These are phyloP conservation scores for Himalopsyche kuldschensis DNA, from an alignment of 2,888 invertebrate genomes.

Conservation along the genomic window DNA sequence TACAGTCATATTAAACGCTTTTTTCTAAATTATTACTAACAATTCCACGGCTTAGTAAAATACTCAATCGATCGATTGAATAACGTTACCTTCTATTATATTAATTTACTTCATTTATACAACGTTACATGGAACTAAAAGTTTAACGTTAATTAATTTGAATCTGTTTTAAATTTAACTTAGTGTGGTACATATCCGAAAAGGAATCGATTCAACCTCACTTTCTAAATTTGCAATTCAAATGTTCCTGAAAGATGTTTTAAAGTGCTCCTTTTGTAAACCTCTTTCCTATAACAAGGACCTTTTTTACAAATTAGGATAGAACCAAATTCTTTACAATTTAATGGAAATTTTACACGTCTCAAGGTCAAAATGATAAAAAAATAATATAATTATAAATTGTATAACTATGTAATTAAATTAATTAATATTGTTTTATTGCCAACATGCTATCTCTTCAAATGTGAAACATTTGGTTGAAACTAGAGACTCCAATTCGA, in stretches of 20 bases:
- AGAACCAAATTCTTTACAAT: not conserved
- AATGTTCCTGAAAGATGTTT: conserved; percentile 21
- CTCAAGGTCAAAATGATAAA: not conserved
- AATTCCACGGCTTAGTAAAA: too few species aligned
- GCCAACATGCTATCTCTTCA: too few species aligned
- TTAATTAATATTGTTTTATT: too few species aligned
- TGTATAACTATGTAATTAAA: too few species aligned
- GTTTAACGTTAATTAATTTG: not conserved
- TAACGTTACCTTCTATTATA: too few species aligned
- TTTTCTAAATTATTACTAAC: too few species aligned
- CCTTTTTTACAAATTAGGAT: conserved; percentile 23
- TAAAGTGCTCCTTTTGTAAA: conserved; percentile 24
- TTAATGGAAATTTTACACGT: not conserved
- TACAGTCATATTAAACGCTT: too few species aligned
- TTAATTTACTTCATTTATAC: not conserved
- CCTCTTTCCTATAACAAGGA: conserved; percentile 23
- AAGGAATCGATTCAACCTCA: conserved; percentile 26
- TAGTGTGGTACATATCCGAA: conserved; percentile 19
- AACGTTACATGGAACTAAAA: not conserved
- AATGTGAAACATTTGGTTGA: too few species aligned
- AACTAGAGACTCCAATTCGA: too few species aligned
- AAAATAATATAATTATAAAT: not conserved
- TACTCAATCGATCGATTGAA: too few species aligned
- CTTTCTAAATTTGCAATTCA: conserved; percentile 33
- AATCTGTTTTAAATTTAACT: conserved; percentile 9